Evolutionary conservation across 2,797 vertebrate genomes (phyloP).

Genomic region (Picus viridis): DNA sequence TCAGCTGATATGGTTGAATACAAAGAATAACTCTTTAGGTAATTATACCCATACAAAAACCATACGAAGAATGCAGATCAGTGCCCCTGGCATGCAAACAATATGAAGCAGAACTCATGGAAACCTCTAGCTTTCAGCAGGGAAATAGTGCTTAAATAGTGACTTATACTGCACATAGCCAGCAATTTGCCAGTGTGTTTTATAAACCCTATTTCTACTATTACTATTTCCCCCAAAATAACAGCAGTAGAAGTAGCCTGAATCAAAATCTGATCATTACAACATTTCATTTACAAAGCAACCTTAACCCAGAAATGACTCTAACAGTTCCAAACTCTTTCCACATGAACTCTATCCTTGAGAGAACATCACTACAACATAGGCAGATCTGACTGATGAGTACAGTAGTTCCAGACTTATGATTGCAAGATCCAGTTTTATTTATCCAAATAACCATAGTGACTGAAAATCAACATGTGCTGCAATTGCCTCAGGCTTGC

Average conservation of each 20-base stretch:
- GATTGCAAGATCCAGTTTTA: neutral
- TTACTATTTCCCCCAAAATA: neutral
- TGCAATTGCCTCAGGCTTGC: neutral
- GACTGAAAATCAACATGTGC: neutral
- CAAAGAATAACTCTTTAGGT: constrained; percentile 41
- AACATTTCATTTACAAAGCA: neutral
- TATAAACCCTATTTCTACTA: constrained; percentile 6
- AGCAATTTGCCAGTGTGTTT: constrained; percentile 1
- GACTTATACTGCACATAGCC: neutral
- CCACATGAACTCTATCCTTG: neutral
- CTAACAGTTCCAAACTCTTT: neutral
- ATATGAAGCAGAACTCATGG: neutral
- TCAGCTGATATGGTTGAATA: constrained; percentile 27
- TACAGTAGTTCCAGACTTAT: neutral
- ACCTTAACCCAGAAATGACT: neutral
- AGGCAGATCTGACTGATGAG: neutral
- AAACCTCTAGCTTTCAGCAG: constrained; percentile 23
- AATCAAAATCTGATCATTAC: neutral
- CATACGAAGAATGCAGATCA: constrained; percentile 32
- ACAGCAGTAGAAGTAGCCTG: neutral
- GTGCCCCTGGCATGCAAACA: neutral
- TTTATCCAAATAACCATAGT: neutral
- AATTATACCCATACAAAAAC: constrained; percentile 2
- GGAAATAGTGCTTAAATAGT: constrained; percentile 20
- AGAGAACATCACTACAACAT: neutral